Evolutionary conservation across 2,797 vertebrate species (phyloP).

Genomic region (Periparus ater): DNA sequence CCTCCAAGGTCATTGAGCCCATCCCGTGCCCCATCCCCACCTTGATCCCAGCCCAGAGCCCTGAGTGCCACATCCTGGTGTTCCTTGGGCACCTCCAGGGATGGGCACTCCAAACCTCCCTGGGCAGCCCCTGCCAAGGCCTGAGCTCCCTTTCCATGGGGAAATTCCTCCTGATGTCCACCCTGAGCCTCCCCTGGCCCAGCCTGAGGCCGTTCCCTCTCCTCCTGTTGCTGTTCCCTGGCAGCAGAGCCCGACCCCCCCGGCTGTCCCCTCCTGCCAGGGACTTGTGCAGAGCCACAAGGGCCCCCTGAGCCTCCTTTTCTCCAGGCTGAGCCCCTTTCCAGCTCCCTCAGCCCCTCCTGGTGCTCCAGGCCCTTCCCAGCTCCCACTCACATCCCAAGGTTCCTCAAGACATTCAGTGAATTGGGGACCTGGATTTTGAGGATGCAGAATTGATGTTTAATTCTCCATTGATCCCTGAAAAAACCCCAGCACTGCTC

Average conservation of each 20-base stretch:
- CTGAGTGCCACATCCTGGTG: not conserved
- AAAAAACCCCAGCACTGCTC: no score
- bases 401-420: not conserved
- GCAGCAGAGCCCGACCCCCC: not conserved
- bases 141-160: not conserved
- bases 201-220: not conserved
- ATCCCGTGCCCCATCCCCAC: not conserved
- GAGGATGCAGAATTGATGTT: not conserved
- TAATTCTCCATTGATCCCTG: not conserved
- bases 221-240: not conserved
- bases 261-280: not conserved
- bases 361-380: no score
- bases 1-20: not conserved
- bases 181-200: rapidly evolving
- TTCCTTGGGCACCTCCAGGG: not conserved
- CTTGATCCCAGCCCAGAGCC: not conserved
- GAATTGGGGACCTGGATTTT: not conserved
- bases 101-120: not conserved
- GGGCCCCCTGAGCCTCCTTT: not conserved
- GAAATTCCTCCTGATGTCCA: not conserved
- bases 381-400: not conserved
- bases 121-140: not conserved
- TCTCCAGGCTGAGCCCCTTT: not conserved
- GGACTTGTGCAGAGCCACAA: not conserved
- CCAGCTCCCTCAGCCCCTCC: not conserved